phyloP scores from a whole-genome alignment of 2,888 invertebrate genomes.

The Pristionchus japonicus region DNA sequence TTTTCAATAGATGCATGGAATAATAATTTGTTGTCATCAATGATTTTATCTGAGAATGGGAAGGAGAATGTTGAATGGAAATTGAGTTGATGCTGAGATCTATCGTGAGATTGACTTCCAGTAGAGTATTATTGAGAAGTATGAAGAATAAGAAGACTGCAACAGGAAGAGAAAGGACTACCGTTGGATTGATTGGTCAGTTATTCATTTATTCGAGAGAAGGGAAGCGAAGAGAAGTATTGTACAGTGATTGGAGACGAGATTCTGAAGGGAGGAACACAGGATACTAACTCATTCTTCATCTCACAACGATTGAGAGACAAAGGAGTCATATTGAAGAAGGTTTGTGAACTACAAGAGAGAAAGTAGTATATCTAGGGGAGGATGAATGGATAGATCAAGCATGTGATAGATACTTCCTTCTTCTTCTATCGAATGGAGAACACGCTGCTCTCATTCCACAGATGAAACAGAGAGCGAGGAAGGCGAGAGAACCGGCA shows the following conservation, averaged over 20 bases:
- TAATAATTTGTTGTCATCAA: background rate
- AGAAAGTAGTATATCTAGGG: too few species aligned
- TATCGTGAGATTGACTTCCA: background rate
- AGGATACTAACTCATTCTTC: constrained; percentile 83
- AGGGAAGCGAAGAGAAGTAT: background rate
- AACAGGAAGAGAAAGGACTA: constrained; percentile 46
- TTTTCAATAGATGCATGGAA: background rate
- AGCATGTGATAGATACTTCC: constrained; percentile 29
- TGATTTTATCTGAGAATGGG: background rate
- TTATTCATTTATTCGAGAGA: background rate
- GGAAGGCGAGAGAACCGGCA: background rate
- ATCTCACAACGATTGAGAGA: constrained; percentile 81
- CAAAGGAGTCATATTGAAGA: constrained; percentile 81
- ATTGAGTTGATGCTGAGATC: constrained; percentile 30
- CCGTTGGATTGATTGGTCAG: constrained; percentile 55
- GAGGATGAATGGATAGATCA: background rate
- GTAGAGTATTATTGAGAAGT: background rate
- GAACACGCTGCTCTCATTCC: background rate
- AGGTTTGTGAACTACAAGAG: constrained; percentile 75
- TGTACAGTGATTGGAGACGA: constrained; percentile 84
- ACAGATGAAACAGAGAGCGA: background rate
- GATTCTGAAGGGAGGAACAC: constrained; percentile 83
- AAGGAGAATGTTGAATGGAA: background rate
- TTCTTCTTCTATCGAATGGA: background rate
- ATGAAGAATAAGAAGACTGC: constrained; percentile 43